Conservation (phyloP, 2,888 invertebrate species). For the Drosophila hamatofila region DNA sequence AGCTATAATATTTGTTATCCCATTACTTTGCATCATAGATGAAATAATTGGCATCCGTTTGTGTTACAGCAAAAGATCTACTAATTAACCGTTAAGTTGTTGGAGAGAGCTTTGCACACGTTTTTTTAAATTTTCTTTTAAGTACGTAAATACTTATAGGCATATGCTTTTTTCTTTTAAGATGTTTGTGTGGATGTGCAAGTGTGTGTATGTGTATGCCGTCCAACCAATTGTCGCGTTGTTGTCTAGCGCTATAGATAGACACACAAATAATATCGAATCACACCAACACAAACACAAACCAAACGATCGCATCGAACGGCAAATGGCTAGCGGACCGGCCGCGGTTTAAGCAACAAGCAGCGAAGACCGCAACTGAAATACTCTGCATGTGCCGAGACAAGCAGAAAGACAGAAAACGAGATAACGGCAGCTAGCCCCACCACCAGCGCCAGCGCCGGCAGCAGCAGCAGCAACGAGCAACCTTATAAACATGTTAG, state of each 20-base stretch:
- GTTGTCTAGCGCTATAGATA: constrained; percentile 69
- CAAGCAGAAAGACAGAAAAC: constrained; percentile 21
- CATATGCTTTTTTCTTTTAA: constrained; percentile 21
- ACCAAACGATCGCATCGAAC: constrained; percentile 42
- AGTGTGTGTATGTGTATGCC: constrained; percentile 8
- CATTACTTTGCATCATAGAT: not conserved
- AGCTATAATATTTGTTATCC: not conserved
- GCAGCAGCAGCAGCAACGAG: not conserved
- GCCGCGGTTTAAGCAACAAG: constrained; percentile 20
- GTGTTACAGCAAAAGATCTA: not conserved
- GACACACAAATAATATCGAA: constrained; percentile 63
- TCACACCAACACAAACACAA: constrained; percentile 51
- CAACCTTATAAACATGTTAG: constrained; percentile 15
- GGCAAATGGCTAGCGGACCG: constrained; percentile 20
- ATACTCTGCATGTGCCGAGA: constrained; percentile 19
- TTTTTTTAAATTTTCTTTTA: constrained; percentile 19
- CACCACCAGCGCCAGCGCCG: not conserved
- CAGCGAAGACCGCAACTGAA: constrained; percentile 36
- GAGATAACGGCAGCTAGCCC: constrained; percentile 1
- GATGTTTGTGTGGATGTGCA: constrained; percentile 12
- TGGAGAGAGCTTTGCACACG: constrained; percentile 41
- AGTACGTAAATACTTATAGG: constrained; percentile 12
- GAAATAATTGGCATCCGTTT: not conserved
- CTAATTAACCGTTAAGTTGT: not conserved
- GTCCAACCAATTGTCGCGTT: constrained; percentile 37